phyloP scores from a whole-genome alignment of 2,113 vertebrate species.

The Mohoua ochrocephala region DNA sequence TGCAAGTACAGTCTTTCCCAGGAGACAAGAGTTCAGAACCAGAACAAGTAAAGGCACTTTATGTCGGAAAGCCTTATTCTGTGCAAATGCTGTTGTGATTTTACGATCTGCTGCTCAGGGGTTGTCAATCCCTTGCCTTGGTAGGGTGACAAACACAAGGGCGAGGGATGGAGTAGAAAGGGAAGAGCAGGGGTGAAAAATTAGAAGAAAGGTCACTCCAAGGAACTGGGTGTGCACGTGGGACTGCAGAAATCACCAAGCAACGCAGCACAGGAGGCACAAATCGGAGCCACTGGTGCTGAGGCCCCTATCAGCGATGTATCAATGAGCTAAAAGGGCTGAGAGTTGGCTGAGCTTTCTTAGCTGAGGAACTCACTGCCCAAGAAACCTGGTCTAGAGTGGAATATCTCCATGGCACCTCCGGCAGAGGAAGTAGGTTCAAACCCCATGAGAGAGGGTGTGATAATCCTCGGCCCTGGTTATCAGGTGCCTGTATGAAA shows the following conservation, averaged over 20 bases:
- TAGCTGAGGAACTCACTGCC: background rate
- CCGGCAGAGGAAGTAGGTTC: background rate
- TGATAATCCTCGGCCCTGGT: background rate
- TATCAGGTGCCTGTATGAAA: background rate
- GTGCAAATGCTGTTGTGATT: background rate
- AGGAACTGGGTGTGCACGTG: background rate
- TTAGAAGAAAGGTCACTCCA: background rate
- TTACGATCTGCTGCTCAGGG: background rate
- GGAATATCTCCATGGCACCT: background rate
- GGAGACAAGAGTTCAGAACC: background rate
- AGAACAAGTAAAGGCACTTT: background rate
- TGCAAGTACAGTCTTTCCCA: background rate
- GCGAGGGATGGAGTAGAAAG: background rate
- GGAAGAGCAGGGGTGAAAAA: background rate
- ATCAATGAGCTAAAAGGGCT: background rate
- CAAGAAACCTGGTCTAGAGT: background rate
- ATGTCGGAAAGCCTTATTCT: background rate
- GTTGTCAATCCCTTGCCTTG: background rate
- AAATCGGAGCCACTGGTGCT: background rate
- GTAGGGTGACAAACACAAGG: background rate
- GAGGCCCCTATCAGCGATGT: background rate
- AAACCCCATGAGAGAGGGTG: background rate
- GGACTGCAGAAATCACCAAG: background rate
- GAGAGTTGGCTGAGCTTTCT: background rate
- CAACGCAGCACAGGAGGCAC: background rate